Evolutionary conservation across 92 coral and sea anemone genomes (phyloP), one percentile per base, ranked within the genome.

Genomic region (Blastomussa wellsi): DNA sequence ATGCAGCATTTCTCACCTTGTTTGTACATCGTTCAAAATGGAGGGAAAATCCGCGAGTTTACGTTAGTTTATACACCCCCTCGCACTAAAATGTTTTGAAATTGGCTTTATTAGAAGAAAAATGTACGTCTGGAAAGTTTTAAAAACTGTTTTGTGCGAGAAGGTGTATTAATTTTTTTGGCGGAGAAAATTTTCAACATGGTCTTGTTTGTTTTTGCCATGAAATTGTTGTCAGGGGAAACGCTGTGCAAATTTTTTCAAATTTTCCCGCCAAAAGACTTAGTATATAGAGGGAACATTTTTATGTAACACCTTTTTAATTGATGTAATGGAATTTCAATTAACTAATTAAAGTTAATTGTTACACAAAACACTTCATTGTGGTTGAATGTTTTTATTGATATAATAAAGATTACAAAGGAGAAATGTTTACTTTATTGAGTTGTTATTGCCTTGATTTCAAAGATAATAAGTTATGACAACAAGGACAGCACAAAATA

Each of bases 191-290:
- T 3, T 39, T 39, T 39, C 44, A 39, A 39, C 44, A 39, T 39
- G 44, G 44, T 39, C 44, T 7, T 39, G 3, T 3, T 39, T 39
- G 44, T 39, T 39, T 39, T 39, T 39, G 44, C 4, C 44, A 39
- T 7, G 44, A 39, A 39, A 39, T 39, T 69, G 42, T 36, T 36
- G 75, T 38, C 44, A 70, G 48, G 75, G 75, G 75, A 70, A 70
- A 36, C 75, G 42, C 42, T 70, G 75, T 70, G 75, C 75, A 70
- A 70, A 36, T 70, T 70, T 26, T 62, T 62, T 26, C 11, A 5
- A 26, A 62, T 28, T 62, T 62, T 62, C 68, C 68, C 68, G 68
- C 68, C 68, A 62, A 62, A 62, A 62, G 68, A 7, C 68, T 62
- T 62, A 62, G 68, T 62, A 26, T 62, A 26, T 26, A 11, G 32